Conservation (phyloP, 2,113 vertebrate genomes). For the Anthoscopus minutus region DNA sequence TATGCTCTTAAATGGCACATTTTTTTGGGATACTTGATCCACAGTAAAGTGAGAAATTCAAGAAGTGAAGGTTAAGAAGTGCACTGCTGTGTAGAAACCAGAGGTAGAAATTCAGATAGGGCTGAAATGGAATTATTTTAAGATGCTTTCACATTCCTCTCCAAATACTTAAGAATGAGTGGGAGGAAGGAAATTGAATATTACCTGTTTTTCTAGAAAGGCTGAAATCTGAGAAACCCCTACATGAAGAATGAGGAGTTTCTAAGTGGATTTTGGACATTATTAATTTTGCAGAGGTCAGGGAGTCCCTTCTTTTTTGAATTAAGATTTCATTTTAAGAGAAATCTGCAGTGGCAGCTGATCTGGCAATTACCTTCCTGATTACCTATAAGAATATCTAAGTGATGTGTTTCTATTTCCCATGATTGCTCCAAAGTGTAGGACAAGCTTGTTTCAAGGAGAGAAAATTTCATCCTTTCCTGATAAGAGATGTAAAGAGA, state of each 20-base stretch:
- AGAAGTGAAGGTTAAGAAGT: not conserved
- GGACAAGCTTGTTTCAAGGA: constrained; percentile 18
- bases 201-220: not conserved
- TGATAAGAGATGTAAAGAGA: not conserved
- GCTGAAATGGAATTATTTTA: not conserved
- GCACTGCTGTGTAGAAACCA: not conserved
- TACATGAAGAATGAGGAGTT: not conserved
- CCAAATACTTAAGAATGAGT: not conserved
- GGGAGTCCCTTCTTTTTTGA: not conserved
- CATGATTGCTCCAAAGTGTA: not conserved
- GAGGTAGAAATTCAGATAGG: not conserved
- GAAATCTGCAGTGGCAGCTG: not conserved
- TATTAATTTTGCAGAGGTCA: not conserved
- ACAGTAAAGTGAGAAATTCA: not conserved
- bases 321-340: not conserved
- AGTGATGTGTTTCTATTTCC: not conserved
- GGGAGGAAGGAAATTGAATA: not conserved
- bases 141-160: not conserved
- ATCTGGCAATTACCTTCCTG: constrained; percentile 17
- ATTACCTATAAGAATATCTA: constrained; percentile 8
- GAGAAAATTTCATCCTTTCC: constrained; percentile 11
- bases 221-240: not conserved
- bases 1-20: not conserved
- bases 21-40: not conserved
- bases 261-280: not conserved